Evolutionary conservation across 2,113 vertebrate species (phyloP), one percentile per base, ranked within the genome.

Genomic region (Gymnogyps californianus): DNA sequence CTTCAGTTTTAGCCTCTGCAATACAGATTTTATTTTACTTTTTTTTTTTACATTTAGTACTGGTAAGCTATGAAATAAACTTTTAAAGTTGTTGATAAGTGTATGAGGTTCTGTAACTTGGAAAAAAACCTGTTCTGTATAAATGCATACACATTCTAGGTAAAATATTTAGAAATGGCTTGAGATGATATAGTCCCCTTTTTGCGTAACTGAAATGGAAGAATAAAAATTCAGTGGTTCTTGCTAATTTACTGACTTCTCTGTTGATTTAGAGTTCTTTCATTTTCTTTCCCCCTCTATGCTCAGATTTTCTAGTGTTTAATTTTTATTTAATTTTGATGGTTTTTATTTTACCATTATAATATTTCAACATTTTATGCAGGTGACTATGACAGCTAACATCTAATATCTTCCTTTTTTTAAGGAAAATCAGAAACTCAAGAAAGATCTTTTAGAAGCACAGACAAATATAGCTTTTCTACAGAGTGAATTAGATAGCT

Each of bases 401-500:
- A 18, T 93, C 29, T 75, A 26, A 36, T 72, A 44, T 69, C 17
- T 78, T 69, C 18, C 4, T 61, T 62, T 94, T 83, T 52, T 97
- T 51, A 92, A 99, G 99, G 99, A 99, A 95, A 99, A 99, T 97
- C 99, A 99, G 97, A 98, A 98, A 97, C 97, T 99, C 83, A 99
- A 98, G 94, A 99, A 99, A 98, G 99, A 99, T 44, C 98, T 99
- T 93, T 85, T 99, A 97, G 99, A 98, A 97, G 99, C 99, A 29
- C 99, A 99, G 89, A 99, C 99, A 86, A 99, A 98, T 95, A 98
- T 99, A 58, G 99, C 99, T 40, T 99, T 99, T 95, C 97, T 99
- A 59, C 99, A 98, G 95, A 99, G 99, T 93, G 99, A 99, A 91
- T 98, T 99, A 95, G 99, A 99, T 97, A 96, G 98, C 34, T 97